Conservation (phyloP, 37 sponge, comb jelly and placozoan genomes). For the Amphimedon queenslandica region DNA sequence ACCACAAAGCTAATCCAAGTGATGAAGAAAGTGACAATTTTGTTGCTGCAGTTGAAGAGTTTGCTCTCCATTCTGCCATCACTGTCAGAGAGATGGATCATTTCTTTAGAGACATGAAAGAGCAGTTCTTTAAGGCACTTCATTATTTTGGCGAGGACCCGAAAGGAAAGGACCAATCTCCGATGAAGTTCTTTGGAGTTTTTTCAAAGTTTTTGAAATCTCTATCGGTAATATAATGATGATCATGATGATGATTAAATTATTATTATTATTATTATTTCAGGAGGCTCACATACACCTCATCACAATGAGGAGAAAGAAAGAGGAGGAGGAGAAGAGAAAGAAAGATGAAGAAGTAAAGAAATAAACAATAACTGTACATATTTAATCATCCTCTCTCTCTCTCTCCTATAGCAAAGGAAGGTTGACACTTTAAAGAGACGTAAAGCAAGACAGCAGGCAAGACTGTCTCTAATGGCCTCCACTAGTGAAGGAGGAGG, state of each 20-base stretch:
- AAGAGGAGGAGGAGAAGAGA: conserved; percentile 56
- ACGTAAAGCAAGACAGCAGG: neutral
- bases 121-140: conserved; percentile 53
- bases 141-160: conserved; percentile 72
- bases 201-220: conserved; percentile 67
- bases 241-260: neutral
- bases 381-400: neutral
- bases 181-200: conserved; percentile 78
- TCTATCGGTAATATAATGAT: conserved; percentile 36
- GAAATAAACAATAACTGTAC: neutral
- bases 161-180: neutral
- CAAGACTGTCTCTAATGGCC: neutral
- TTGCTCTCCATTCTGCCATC: conserved; percentile 8
- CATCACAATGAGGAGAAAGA: conserved; percentile 31
- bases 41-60: conserved; percentile 49
- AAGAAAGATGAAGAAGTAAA: conserved; percentile 53
- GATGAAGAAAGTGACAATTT: conserved; percentile 57
- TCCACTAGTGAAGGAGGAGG: neutral
- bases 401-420: neutral
- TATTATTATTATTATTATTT: neutral
- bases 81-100: conserved; percentile 27
- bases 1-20: conserved; percentile 21
- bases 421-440: neutral
- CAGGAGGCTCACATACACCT: conserved; percentile 59
- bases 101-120: conserved; percentile 40